Evolutionary conservation across 2,888 invertebrate genomes (phyloP), one percentile per base, ranked within the genome.

Genomic region (Napeogenes sylphis): DNA sequence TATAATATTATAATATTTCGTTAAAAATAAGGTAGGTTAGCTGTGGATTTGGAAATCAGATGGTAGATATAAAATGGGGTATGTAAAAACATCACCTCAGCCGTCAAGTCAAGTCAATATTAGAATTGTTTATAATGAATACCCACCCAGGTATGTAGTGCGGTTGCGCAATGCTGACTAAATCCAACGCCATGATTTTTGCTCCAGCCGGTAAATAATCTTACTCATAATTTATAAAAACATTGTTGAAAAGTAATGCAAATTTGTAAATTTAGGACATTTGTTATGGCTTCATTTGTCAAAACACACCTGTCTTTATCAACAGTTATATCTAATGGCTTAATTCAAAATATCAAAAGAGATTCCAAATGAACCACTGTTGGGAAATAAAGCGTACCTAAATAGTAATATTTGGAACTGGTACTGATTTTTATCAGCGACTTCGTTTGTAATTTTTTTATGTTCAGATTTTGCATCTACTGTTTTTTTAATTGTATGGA

Each of bases 91-190:
- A 5, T 35, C 35, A 6, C 35, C 6, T 5, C 35, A 6, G 4
- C 6, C 35, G n/a, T n/a, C n/a, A n/a, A n/a, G n/a, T n/a, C n/a
- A n/a, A 35, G 35, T 35, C 35, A 35, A 35, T 35, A 0, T 5
- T 35, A 35, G 35, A 35, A 21, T 35, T 35, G 35, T 3, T 6
- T 30, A 21, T 30, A 51, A 51, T 1, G 10, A 57, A 30, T 62
- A 80, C 88, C 85, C 87, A 95, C 94, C 95, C 95, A 56, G 95
- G 95, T 67, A 95, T 92, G 67, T 93, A 93, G 83, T 95, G 94
- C 0, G 95, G 95, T 74, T 94, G 93, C 45, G 94, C 93, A 42
- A 94, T 94, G 69, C 88, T 85, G 72, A 93, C 91, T 72, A 93
- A 83, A 75, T 92, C 92, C 81, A 92, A 83, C 69, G 91, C 90